These are phyloP conservation scores for Ischnura elegans DNA, from an alignment of 2,888 invertebrate species.

Conservation along the genomic window DNA sequence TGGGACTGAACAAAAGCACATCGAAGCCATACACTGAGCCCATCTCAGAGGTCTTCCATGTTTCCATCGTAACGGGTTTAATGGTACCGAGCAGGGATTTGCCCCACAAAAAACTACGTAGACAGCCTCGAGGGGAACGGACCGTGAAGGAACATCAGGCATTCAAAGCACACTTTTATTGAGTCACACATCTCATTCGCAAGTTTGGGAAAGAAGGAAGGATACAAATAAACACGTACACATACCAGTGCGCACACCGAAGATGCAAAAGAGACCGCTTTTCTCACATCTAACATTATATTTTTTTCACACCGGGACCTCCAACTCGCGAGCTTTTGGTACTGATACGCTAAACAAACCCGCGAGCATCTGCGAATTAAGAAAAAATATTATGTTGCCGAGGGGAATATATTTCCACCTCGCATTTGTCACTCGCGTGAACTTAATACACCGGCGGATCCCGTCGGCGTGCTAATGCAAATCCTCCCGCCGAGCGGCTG, in stretches of 20 bases:
- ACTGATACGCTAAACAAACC: slow-evolving; percentile 51
- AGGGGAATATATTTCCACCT: slow-evolving; percentile 5
- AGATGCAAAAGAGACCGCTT: neutral
- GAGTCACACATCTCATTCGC: neutral
- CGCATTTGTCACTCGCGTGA: slow-evolving; percentile 51
- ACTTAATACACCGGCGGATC: slow-evolving; percentile 55
- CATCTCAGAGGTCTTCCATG: no score
- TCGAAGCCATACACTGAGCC: no score
- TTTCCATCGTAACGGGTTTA: neutral
- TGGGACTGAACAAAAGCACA: no score
- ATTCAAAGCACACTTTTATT: neutral
- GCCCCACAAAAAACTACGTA: neutral
- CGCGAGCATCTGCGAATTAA: neutral
- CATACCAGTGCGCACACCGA: neutral
- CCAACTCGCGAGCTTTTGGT: neutral
- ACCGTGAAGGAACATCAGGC: neutral
- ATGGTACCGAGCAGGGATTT: neutral
- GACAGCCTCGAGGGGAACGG: neutral
- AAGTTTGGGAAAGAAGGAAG: neutral
- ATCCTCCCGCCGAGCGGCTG: slow-evolving; percentile 15
- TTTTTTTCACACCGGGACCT: neutral
- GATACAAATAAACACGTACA: no score
- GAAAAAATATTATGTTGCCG: neutral
- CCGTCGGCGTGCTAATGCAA: slow-evolving; percentile 29
- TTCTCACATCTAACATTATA: neutral